phyloP scores from a whole-genome alignment of 2,797 vertebrate species.

The Erethizon dorsatum region DNA sequence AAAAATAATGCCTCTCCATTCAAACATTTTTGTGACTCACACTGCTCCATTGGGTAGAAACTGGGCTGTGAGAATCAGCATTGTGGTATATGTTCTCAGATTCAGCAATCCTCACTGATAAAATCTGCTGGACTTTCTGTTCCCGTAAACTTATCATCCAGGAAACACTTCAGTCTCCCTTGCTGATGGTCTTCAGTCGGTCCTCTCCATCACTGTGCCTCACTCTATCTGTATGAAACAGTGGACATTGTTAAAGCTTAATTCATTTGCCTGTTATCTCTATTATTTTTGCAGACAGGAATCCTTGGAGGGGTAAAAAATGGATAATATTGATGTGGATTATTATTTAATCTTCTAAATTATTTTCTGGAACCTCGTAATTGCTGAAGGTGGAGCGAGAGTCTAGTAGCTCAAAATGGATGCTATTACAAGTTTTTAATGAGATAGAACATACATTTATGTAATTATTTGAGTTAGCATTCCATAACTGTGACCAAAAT shows the following conservation, averaged over 20 bases:
- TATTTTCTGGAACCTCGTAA: neutral
- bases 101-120: neutral
- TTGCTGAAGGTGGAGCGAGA: neutral
- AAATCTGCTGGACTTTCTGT: neutral
- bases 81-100: neutral
- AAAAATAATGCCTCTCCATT: neutral
- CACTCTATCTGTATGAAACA: neutral
- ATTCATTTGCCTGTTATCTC: neutral
- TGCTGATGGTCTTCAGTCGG: neutral
- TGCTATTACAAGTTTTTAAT: neutral
- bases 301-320: neutral
- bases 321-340: neutral
- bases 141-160: neutral
- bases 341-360: neutral
- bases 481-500: neutral
- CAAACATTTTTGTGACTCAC: neutral
- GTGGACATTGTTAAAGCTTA: neutral
- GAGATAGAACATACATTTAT: neutral
- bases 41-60: neutral
- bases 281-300: neutral
- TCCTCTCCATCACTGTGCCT: neutral
- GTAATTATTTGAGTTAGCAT: neutral
- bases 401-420: neutral
- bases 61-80: neutral
- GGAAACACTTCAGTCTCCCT: neutral